phyloP scores from a whole-genome alignment of 2,888 invertebrate species.

The Hydraecia micacea region DNA sequence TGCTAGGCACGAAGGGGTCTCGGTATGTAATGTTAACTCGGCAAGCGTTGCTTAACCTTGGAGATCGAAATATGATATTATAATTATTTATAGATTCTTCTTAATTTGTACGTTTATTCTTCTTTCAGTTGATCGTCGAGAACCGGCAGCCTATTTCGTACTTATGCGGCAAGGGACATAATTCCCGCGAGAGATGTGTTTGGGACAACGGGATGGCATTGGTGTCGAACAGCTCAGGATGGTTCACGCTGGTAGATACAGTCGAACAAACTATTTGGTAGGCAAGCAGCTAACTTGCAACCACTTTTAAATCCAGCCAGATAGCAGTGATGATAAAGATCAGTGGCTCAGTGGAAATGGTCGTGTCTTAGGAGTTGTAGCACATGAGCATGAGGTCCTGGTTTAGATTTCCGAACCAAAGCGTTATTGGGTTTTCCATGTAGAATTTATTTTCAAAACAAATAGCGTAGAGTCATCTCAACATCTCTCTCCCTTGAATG shows the following conservation, averaged over 20 bases:
- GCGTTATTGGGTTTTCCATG: no score
- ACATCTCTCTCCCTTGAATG: no score
- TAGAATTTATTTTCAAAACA: no score
- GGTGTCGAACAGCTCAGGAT: constrained; percentile 14
- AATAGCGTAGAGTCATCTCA: no score
- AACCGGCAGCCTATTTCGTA: constrained; percentile 1
- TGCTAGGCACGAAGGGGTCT: no score
- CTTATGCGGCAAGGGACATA: neutral
- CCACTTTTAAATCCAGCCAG: neutral
- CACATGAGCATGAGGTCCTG: neutral
- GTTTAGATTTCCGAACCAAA: no score
- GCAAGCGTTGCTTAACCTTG: no score
- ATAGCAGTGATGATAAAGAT: neutral
- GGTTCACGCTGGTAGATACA: constrained; percentile 13
- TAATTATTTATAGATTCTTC: neutral
- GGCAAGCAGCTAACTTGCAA: neutral
- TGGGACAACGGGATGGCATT: constrained; percentile 6
- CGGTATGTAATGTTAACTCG: no score
- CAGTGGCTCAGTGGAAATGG: neutral
- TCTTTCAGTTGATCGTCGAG: neutral
- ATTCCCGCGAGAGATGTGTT: neutral
- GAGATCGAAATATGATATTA: neutral
- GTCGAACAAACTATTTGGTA: neutral
- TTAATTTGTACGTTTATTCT: neutral
- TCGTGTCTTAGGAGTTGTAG: no score